Conservation (phyloP, 2,797 vertebrate genomes). For the Coregonus ussuriensis region DNA sequence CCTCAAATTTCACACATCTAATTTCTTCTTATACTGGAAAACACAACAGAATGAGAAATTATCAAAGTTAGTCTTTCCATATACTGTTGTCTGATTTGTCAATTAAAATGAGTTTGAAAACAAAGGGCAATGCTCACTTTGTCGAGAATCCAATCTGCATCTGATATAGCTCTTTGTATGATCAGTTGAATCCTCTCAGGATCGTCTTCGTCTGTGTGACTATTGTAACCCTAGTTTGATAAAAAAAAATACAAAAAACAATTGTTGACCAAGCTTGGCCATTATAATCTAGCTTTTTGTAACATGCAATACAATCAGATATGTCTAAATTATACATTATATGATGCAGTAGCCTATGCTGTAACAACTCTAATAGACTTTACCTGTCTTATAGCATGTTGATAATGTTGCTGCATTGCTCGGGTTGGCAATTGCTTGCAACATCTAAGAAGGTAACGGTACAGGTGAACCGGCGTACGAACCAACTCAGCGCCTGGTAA, state of each 20-base stretch:
- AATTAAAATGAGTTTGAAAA: background rate
- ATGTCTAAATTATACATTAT: background rate
- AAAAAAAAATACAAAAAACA: background rate
- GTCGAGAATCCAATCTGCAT: slow-evolving; percentile 74
- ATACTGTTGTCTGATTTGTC: background rate
- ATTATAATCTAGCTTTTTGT: background rate
- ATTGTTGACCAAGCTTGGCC: background rate
- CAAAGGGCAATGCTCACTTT: slow-evolving; percentile 59
- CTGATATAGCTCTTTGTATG: slow-evolving; percentile 68
- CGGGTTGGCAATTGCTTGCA: slow-evolving; percentile 62
- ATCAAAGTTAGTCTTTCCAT: background rate
- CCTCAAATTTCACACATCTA: background rate
- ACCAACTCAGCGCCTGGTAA: slow-evolving; percentile 65
- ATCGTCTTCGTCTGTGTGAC: slow-evolving; percentile 75
- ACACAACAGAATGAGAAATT: background rate
- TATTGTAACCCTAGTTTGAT: slow-evolving; percentile 69
- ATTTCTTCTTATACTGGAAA: slow-evolving; percentile 7
- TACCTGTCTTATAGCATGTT: slow-evolving; percentile 75
- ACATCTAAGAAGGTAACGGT: slow-evolving; percentile 73
- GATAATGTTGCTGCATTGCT: slow-evolving; percentile 71
- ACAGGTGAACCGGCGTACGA: slow-evolving; percentile 71
- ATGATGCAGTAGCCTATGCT: background rate
- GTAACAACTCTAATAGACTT: slow-evolving; percentile 1
- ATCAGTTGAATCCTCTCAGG: slow-evolving; percentile 69
- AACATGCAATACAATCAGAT: background rate